Evolutionary conservation across 2,888 invertebrate genomes (phyloP).

Genomic region (Zygogramma bicolorata): DNA sequence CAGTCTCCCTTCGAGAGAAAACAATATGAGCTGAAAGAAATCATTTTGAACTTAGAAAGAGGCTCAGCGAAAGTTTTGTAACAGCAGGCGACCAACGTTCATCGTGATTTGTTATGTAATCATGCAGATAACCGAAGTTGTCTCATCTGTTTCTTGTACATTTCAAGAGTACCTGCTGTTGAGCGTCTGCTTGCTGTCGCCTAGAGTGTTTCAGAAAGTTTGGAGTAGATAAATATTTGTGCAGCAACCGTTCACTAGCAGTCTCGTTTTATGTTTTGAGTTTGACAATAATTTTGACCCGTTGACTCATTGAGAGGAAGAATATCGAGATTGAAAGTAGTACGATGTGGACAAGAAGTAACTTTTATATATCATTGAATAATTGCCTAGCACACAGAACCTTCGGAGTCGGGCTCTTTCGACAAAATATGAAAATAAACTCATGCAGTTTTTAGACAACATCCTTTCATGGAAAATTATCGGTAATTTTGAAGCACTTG

Average conservation of each 20-base stretch:
- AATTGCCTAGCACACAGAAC: too few relatives aligned
- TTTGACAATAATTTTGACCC: not conserved
- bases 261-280: not conserved
- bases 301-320: not conserved
- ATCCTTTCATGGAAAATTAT: too few relatives aligned
- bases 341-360: not conserved
- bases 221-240: slow-evolving; percentile 2
- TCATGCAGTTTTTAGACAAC: too few relatives aligned
- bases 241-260: not conserved
- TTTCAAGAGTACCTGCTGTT: not conserved
- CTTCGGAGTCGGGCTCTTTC: too few relatives aligned
- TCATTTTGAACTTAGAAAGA: not conserved
- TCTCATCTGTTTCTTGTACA: slow-evolving; percentile 8
- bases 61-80: not conserved
- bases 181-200: not conserved
- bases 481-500: too few relatives aligned
- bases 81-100: not conserved
- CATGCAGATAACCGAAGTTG: not conserved
- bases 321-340: not conserved
- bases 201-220: not conserved
- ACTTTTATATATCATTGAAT: too few relatives aligned
- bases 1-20: too few relatives aligned
- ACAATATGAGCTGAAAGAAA: not conserved
- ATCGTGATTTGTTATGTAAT: not conserved
- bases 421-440: too few relatives aligned